Base-by-base conservation (phyloP, 2,113 vertebrate genomes). In the Chamaetylas fuelleborni region DNA sequence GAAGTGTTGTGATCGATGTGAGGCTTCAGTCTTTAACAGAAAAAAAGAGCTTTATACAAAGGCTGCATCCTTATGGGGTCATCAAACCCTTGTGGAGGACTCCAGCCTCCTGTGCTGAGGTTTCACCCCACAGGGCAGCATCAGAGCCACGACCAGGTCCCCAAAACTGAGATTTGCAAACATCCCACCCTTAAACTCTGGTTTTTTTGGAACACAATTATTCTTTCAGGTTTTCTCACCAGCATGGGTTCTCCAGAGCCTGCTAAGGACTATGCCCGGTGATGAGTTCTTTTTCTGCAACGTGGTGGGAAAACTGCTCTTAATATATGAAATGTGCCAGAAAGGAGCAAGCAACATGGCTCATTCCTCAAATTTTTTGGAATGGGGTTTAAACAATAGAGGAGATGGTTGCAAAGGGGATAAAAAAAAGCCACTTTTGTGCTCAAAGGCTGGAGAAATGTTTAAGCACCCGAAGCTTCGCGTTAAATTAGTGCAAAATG, bases 391-490 rank as follows among this genome's bases (percentile, higher is more conserved):
- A 53, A 60, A 16, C 84, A 91, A 84, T 40, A 76, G 57, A 82
- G 70, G 17, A 20, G 24, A 64, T 31, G 64, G 79, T 71, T 43
- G 81, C 56, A 77, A 73, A 78, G 67, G 34, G 8, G 3, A 5
- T 25, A 77, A 66, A 72, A 66, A 84, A 94, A 87, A 40, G 29
- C 51, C 56, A 53, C 47, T 88, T 91, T 51, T 89, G 78, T 94
- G 76, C 78, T 95, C 81, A 67, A 26, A 67, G 58, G 24, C 54
- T 56, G 62, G 78, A 95, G 85, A 95, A 91, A 80, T 77, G 22
- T 86, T 81, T 23, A 47, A 82, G 78, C 25, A 90, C 60, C 58
- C 60, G 8, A 45, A 90, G 66, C 85, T 94, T 96, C 56, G 1
- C 20, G 81, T 91, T 88, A 86, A 92, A 95, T 96, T 69, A 88